Conservation (phyloP, 1,140 invertebrate genomes). For the Hyphantria cunea region DNA sequence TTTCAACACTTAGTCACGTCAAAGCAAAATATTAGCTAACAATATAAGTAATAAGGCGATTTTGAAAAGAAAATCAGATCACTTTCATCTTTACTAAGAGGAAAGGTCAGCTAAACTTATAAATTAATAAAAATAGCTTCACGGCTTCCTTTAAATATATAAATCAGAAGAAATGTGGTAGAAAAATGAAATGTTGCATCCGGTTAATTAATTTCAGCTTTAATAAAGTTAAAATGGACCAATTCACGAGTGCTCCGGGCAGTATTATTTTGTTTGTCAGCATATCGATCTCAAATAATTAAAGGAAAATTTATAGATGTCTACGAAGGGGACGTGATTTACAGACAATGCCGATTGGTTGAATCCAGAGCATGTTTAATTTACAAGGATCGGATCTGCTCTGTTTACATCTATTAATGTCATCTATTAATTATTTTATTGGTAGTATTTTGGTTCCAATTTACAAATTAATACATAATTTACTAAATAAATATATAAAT, state of each 20-base stretch:
- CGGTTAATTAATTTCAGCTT: constrained; percentile 59
- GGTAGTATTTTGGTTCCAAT: constrained; percentile 3
- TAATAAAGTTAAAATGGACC: constrained; percentile 66
- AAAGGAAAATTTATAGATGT: constrained; percentile 70
- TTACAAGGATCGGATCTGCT: constrained; percentile 39
- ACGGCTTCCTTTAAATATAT: too few relatives aligned
- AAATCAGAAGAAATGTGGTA: constrained; percentile 23
- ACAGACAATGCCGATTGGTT: constrained; percentile 30
- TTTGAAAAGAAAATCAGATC: too few relatives aligned
- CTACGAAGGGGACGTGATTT: constrained; percentile 60
- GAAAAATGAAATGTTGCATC: constrained; percentile 41
- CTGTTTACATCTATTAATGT: background rate
- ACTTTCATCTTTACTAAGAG: too few relatives aligned
- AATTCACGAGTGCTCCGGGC: constrained; percentile 56
- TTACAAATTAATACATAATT: too few relatives aligned
- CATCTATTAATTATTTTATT: too few relatives aligned
- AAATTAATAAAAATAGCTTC: too few relatives aligned
- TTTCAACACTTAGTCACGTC: too few relatives aligned
- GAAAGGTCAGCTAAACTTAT: background rate
- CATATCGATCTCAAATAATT: constrained; percentile 69
- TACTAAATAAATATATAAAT: too few relatives aligned
- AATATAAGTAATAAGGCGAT: too few relatives aligned
- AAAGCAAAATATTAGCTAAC: too few relatives aligned
- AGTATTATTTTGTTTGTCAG: constrained; percentile 68
- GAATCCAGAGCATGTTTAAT: constrained; percentile 40